These are phyloP conservation scores for Chrysolina americana DNA, from an alignment of 2,888 invertebrate genomes.

Conservation along the genomic window DNA sequence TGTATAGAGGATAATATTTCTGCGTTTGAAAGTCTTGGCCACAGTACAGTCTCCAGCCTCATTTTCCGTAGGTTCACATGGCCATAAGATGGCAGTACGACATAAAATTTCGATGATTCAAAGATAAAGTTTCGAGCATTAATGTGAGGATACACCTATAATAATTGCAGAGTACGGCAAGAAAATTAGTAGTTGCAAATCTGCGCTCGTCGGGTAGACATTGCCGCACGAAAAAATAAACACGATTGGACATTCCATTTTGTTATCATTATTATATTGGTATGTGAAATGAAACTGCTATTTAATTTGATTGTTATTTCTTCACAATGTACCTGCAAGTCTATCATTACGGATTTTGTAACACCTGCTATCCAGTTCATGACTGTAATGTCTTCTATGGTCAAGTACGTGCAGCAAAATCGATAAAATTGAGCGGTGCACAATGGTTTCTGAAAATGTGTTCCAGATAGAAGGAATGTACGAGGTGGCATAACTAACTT, in stretches of 20 bases:
- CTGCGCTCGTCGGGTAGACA: slow-evolving; percentile 35
- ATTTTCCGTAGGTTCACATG: neutral
- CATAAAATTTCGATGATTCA: slow-evolving; percentile 38
- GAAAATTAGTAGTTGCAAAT: slow-evolving; percentile 63
- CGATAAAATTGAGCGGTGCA: slow-evolving; percentile 34
- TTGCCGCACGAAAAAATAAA: slow-evolving; percentile 35
- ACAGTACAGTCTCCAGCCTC: neutral
- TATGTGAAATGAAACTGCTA: slow-evolving; percentile 50
- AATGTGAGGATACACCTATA: slow-evolving; percentile 60
- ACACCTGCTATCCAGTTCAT: slow-evolving; percentile 47
- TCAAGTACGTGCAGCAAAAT: slow-evolving; percentile 48
- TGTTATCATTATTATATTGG: slow-evolving; percentile 52
- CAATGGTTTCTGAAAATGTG: neutral
- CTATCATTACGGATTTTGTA: slow-evolving; percentile 49
- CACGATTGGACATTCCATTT: slow-evolving; percentile 47
- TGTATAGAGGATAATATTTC: neutral
- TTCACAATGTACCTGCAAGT: slow-evolving; percentile 40
- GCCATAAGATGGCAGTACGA: slow-evolving; percentile 2
- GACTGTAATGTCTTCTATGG: slow-evolving; percentile 43
- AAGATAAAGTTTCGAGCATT: slow-evolving; percentile 48
- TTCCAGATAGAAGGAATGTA: neutral
- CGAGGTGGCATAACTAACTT: neutral
- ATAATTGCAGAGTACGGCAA: slow-evolving; percentile 64
- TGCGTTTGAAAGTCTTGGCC: neutral
- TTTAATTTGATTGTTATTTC: slow-evolving; percentile 52